These are phyloP conservation scores for Poecilobothrus nobilitatus DNA, from an alignment of 2,888 invertebrate species.

Conservation along the genomic window DNA sequence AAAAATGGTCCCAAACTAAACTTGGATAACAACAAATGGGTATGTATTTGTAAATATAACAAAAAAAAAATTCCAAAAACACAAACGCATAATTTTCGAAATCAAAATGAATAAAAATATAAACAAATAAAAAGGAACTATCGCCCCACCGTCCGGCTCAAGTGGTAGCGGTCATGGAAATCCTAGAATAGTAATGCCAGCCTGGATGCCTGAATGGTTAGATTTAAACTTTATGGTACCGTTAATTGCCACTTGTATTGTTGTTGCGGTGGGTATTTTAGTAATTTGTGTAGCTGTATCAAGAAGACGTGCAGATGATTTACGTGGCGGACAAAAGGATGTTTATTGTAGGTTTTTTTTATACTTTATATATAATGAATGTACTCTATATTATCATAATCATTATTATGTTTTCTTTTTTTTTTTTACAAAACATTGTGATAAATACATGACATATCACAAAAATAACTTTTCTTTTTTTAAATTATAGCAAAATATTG, in stretches of 20 bases:
- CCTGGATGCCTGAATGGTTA: constrained; percentile 80
- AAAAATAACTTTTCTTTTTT: not conserved
- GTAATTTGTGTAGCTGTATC: constrained; percentile 85
- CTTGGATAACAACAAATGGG: constrained; percentile 19
- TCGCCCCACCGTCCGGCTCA: constrained; percentile 65
- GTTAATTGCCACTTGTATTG: constrained; percentile 79
- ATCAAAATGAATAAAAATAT: constrained; percentile 6
- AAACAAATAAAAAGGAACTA: constrained; percentile 53
- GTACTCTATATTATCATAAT: not conserved
- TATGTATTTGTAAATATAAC: constrained; percentile 24
- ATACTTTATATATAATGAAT: constrained; percentile 23
- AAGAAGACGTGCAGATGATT: constrained; percentile 69
- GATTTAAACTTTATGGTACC: constrained; percentile 87
- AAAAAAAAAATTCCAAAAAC: constrained; percentile 14
- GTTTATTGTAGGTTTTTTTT: constrained; percentile 62
- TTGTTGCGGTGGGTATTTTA: constrained; percentile 80
- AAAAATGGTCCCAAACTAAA: constrained; percentile 21
- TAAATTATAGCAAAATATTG: too few relatives aligned
- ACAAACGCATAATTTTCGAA: constrained; percentile 7
- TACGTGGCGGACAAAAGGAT: constrained; percentile 71
- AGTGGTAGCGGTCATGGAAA: constrained; percentile 43
- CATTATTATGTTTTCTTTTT: constrained; percentile 8
- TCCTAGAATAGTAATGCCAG: constrained; percentile 49
- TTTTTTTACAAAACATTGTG: constrained; percentile 11
- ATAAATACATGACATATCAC: constrained; percentile 1